Conservation (phyloP, 2,113 vertebrate genomes). For the Haemorhous mexicanus region DNA sequence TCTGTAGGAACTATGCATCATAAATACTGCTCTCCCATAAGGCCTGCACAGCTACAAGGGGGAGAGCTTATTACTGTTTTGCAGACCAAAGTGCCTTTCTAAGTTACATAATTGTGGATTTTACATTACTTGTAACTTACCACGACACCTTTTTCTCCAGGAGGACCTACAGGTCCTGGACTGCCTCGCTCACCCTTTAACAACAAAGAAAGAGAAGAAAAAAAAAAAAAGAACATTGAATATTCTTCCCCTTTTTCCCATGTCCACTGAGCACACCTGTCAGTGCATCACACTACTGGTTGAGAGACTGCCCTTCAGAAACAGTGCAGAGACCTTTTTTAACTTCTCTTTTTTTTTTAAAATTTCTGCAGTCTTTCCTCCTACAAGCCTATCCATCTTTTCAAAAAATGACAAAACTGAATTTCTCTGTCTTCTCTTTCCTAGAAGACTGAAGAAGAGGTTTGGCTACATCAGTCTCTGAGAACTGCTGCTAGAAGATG, state of each 20-base stretch:
- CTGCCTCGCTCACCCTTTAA: constrained; percentile 90
- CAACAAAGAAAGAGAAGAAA: not conserved
- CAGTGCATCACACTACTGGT: not conserved
- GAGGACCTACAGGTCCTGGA: constrained; percentile 86
- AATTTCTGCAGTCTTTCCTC: not conserved
- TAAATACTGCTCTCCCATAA: not conserved
- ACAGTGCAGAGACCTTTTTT: not conserved
- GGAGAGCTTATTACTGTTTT: not conserved
- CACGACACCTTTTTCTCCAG: constrained; percentile 87
- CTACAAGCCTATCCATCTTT: not conserved
- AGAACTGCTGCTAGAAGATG: not conserved
- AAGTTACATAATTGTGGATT: not conserved
- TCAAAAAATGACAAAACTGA: not conserved
- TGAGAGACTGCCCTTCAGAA: not conserved
- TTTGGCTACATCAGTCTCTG: not conserved
- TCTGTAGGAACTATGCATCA: not conserved
- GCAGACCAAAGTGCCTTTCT: not conserved
- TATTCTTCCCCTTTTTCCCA: not conserved
- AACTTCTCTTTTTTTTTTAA: not conserved
- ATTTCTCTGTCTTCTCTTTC: not conserved
- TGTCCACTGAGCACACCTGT: not conserved
- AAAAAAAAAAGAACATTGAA: not conserved
- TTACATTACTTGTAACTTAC: constrained; percentile 72
- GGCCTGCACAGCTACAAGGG: not conserved
- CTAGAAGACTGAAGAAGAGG: not conserved